phyloP scores from a whole-genome alignment of 2,888 invertebrate species.

The Matsumyia berberina region DNA sequence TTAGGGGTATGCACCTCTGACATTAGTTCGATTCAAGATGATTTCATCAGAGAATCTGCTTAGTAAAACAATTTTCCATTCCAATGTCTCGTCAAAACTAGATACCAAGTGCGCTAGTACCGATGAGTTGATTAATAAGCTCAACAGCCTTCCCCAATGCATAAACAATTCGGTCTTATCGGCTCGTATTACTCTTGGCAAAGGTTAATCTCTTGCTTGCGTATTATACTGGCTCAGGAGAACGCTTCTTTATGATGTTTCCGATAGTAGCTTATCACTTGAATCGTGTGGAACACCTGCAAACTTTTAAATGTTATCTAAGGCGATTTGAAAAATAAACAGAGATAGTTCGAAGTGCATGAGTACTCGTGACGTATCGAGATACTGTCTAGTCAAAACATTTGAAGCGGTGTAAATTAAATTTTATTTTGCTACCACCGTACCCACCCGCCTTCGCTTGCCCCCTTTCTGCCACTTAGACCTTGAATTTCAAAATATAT shows the following conservation, averaged over 20 bases:
- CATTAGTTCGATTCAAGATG: no score
- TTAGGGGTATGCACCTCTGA: no score
- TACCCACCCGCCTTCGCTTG: no score
- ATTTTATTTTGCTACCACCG: no score
- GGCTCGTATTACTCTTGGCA: slow-evolving; percentile 4
- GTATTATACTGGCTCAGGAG: not conserved
- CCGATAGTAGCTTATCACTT: slow-evolving; percentile 27
- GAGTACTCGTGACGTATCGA: slow-evolving; percentile 34
- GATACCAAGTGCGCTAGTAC: slow-evolving; percentile 14
- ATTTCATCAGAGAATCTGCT: no score
- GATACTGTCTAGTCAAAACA: no score
- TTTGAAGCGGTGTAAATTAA: no score
- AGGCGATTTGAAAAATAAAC: slow-evolving; percentile 4
- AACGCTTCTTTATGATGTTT: slow-evolving; percentile 11
- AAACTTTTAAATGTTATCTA: slow-evolving; percentile 18
- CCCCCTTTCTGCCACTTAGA: no score
- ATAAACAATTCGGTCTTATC: slow-evolving; percentile 30
- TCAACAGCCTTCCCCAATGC: slow-evolving; percentile 1
- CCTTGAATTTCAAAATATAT: no score
- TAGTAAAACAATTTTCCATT: no score
- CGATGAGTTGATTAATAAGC: not conserved
- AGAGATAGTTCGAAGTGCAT: slow-evolving; percentile 27
- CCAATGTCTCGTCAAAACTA: not conserved
- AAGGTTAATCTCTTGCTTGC: slow-evolving; percentile 42
- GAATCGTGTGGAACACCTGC: slow-evolving; percentile 50